Percentiles rank a stretch among this genome's conserved stretches.
Conservation (phyloP, 1,140 invertebrate species). For the Lepidurus apus region DNA sequence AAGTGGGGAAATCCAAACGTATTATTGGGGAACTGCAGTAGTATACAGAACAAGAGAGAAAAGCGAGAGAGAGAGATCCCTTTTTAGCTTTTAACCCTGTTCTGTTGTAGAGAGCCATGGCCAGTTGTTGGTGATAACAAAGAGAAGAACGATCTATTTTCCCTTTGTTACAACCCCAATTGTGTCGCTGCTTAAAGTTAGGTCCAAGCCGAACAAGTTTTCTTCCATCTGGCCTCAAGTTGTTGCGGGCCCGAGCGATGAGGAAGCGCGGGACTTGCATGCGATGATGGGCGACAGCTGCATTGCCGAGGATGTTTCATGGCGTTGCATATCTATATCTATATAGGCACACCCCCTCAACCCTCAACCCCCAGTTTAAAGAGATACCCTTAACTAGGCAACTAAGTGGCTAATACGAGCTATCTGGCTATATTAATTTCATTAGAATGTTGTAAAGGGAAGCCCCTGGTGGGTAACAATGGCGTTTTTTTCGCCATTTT, state of each 20-base stretch:
- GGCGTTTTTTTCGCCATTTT: neutral
- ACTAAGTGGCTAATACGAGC: neutral
- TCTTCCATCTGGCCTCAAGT: conserved; percentile 21
- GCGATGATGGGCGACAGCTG: conserved; percentile 12
- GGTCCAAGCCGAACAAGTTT: conserved; percentile 13
- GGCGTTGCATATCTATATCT: no score
- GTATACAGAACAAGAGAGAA: neutral
- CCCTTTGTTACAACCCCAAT: conserved; percentile 8
- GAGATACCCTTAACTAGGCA: neutral
- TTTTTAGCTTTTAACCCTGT: conserved; percentile 8
- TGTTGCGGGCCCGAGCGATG: conserved; percentile 5
- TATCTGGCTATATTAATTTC: conserved; percentile 1
- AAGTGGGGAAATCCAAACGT: neutral
- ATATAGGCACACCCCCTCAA: neutral
- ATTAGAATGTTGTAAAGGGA: neutral
- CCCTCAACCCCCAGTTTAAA: neutral
- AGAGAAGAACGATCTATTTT: conserved; percentile 11
- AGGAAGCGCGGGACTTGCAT: neutral
- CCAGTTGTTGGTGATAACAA: conserved; percentile 19
- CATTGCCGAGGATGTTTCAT: neutral
- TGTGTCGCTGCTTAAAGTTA: neutral
- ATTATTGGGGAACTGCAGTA: neutral
- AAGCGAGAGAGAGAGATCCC: neutral
- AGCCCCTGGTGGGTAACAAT: neutral
- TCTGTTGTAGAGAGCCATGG: neutral